Evolutionary conservation across 2,113 vertebrate genomes (phyloP).

Genomic region (Tachysurus fulvidraco): DNA sequence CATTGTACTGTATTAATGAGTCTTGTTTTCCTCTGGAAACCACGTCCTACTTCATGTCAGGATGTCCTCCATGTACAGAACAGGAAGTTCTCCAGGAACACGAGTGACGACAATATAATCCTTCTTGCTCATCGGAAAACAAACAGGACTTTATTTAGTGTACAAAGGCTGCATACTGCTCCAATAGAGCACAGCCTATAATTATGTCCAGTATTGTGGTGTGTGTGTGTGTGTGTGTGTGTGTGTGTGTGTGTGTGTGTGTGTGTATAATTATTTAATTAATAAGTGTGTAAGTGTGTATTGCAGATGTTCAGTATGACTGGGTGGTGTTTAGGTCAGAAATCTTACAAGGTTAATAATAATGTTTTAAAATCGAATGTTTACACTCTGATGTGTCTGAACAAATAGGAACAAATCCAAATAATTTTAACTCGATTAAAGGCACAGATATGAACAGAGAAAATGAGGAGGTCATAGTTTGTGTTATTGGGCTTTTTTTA

Average conservation of each 20-base stretch:
- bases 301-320: neutral
- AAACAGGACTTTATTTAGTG: neutral
- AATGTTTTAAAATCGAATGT: neutral
- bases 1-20: neutral
- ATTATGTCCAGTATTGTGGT: no score
- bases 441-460: neutral
- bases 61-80: neutral
- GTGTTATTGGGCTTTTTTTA: no score
- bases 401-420: neutral
- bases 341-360: neutral
- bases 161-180: neutral
- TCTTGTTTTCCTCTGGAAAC: neutral
- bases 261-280: neutral
- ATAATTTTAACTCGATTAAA: neutral
- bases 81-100: neutral
- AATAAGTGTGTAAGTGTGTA: neutral
- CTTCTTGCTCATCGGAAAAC: neutral
- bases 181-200: neutral
- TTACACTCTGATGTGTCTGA: neutral
- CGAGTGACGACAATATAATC: neutral
- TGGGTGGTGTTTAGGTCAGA: neutral
- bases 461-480: neutral
- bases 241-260: no score
- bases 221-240: no score
- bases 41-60: neutral